phyloP scores from a whole-genome alignment of 2,888 invertebrate species.

The Xestia sexstrigata region DNA sequence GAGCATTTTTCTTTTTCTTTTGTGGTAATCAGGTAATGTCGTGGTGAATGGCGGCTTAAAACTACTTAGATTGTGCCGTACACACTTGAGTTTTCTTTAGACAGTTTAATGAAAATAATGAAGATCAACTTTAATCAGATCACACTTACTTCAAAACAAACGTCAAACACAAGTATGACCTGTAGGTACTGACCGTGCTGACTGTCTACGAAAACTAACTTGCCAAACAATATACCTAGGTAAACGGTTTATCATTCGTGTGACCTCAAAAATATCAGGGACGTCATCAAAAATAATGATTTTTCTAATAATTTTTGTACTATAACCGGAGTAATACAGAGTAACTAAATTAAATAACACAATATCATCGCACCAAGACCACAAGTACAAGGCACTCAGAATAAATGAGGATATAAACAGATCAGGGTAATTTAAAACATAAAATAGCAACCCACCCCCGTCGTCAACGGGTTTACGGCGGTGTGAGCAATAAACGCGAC shows the following conservation, averaged over 20 bases:
- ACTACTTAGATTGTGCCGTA: not conserved
- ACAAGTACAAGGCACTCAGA: conserved; percentile 46
- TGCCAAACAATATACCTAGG: not conserved
- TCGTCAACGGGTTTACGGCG: conserved; percentile 60
- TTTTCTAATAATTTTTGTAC: not conserved
- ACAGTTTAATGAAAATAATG: not conserved
- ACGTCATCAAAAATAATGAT: not conserved
- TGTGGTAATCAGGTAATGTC: not conserved
- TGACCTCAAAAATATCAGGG: not conserved
- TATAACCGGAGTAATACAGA: not conserved
- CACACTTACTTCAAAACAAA: not conserved
- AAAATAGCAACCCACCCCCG: conserved; percentile 35
- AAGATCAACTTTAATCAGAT: not conserved
- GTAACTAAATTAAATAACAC: conserved; percentile 37
- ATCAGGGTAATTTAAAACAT: conserved; percentile 58
- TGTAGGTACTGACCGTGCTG: not conserved
- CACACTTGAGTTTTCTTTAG: not conserved
- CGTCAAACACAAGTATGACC: not conserved
- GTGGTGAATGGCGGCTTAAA: not conserved
- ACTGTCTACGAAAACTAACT: not conserved
- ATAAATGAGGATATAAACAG: conserved; percentile 55
- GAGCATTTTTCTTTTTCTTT: not conserved
- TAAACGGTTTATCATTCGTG: not conserved
- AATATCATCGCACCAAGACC: conserved; percentile 3
- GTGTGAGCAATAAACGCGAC: conserved; percentile 58